Conservation (phyloP, 2,888 invertebrate genomes). For the Sarcophaga rosellei region DNA sequence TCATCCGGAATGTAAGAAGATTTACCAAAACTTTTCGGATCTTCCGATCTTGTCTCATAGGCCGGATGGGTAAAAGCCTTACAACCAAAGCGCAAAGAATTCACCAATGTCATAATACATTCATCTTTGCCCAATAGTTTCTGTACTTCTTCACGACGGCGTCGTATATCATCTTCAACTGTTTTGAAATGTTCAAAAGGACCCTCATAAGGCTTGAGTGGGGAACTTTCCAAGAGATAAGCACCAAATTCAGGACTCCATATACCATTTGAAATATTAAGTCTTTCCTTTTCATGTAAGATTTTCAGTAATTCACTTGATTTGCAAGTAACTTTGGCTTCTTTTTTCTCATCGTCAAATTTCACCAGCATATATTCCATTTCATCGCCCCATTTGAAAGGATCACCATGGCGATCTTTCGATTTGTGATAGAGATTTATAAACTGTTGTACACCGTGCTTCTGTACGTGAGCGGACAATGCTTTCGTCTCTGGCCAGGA, state of each 20-base stretch:
- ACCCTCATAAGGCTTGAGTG: slow-evolving; percentile 97
- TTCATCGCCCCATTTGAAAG: slow-evolving; percentile 99
- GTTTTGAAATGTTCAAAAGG: slow-evolving; percentile 98
- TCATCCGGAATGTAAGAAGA: slow-evolving; percentile 98
- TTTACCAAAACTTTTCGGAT: slow-evolving; percentile 88
- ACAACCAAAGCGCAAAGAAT: slow-evolving; percentile 96
- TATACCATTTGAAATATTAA: slow-evolving; percentile 84
- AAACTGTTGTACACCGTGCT: slow-evolving; percentile 97
- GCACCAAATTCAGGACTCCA: slow-evolving; percentile 99
- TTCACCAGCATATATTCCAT: slow-evolving; percentile 98
- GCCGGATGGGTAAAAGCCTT: slow-evolving; percentile 93
- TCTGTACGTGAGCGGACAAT: slow-evolving; percentile 93
- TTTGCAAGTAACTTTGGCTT: slow-evolving; percentile 92
- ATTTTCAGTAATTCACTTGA: slow-evolving; percentile 89
- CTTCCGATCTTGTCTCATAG: slow-evolving; percentile 85
- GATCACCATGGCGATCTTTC: slow-evolving; percentile 94
- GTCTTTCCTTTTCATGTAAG: slow-evolving; percentile 92
- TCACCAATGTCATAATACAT: slow-evolving; percentile 93
- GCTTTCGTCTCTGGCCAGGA: slow-evolving; percentile 97
- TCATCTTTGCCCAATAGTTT: slow-evolving; percentile 89
- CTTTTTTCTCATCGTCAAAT: slow-evolving; percentile 93
- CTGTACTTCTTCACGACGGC: slow-evolving; percentile 90
- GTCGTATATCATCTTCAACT: slow-evolving; percentile 98
- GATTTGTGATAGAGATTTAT: slow-evolving; percentile 95
- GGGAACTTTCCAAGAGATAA: slow-evolving; percentile 99